Evolutionary conservation across 2,888 invertebrate genomes (phyloP).

Genomic region (Lobophora halterata): DNA sequence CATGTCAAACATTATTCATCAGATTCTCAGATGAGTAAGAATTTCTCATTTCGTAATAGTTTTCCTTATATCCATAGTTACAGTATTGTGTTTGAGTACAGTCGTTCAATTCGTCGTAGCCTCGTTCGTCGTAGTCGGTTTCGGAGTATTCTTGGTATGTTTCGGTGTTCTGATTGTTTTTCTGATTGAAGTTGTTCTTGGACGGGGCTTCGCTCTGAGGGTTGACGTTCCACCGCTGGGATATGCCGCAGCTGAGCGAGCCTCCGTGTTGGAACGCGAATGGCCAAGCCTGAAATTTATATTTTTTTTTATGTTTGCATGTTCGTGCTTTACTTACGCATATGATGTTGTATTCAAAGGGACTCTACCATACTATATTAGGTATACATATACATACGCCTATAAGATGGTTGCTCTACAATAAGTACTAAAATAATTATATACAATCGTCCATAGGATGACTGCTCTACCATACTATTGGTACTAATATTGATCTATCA

Average conservation of each 20-base stretch:
- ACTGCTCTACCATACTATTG: too few relatives aligned
- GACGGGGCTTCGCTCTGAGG: constrained; percentile 40
- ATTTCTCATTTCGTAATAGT: constrained; percentile 64
- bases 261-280: constrained; percentile 87
- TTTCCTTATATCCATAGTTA: constrained; percentile 67
- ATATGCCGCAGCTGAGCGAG: constrained; percentile 67
- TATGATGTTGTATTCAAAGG: constrained; percentile 2
- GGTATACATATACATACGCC: too few relatives aligned
- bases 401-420: too few relatives aligned
- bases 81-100: constrained; percentile 63
- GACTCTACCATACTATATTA: too few relatives aligned
- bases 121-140: constrained; percentile 65
- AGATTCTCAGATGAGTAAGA: constrained; percentile 56
- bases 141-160: constrained; percentile 62
- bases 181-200: constrained; percentile 32
- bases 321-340: too few relatives aligned
- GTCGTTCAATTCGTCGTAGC: constrained; percentile 59
- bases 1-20: constrained; percentile 49
- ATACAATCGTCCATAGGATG: too few relatives aligned
- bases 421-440: too few relatives aligned
- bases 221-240: constrained; percentile 68
- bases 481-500: too few relatives aligned
- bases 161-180: constrained; percentile 39
- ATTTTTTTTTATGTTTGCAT: neutral
- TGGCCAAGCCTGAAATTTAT: constrained; percentile 87